Base-by-base conservation (phyloP, 1,140 invertebrate genomes). In the Probaryconus sp. region DNA sequence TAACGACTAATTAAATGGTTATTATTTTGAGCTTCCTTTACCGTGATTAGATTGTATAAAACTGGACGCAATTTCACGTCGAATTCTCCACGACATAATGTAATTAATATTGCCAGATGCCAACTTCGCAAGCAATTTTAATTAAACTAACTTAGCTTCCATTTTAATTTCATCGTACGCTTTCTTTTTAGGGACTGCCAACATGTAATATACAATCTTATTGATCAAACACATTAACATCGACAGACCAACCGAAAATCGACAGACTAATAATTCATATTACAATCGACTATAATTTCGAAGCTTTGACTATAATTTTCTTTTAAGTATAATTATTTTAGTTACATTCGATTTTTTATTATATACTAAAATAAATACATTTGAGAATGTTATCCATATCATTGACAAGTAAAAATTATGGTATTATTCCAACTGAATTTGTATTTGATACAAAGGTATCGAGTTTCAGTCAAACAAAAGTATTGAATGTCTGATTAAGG, bases 361-460 rank as follows among this genome's bases (percentile, higher is more conserved):
- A n/a, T n/a, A n/a, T n/a, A n/a, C n/a, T n/a, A n/a, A n/a, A n/a
- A n/a, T n/a, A n/a, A n/a, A n/a, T n/a, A n/a, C 21, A 24, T 24
- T 24, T 24, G 21, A 24, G 21, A 24, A 4, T 4, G 21, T 24
- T 24, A n/a, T n/a, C n/a, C n/a, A n/a, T n/a, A n/a, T n/a, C n/a
- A n/a, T n/a, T n/a, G n/a, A n/a, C n/a, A n/a, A n/a, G n/a, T n/a
- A n/a, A n/a, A n/a, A n/a, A n/a, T n/a, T n/a, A n/a, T n/a, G n/a
- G n/a, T n/a, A n/a, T n/a, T n/a, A n/a, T n/a, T n/a, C n/a, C 47
- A 51, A 53, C 47, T 53, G 38, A 51, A 53, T 51, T 53, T 64
- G 26, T 17, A 30, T 20, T 24, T 28, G 28, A 64, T 64, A 28
- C 51, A 64, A 37, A 13, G 11, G 13, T 20, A 48, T 51, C 45